Conservation (phyloP, 2,888 invertebrate species). For the Cecidostiba fungosa region DNA sequence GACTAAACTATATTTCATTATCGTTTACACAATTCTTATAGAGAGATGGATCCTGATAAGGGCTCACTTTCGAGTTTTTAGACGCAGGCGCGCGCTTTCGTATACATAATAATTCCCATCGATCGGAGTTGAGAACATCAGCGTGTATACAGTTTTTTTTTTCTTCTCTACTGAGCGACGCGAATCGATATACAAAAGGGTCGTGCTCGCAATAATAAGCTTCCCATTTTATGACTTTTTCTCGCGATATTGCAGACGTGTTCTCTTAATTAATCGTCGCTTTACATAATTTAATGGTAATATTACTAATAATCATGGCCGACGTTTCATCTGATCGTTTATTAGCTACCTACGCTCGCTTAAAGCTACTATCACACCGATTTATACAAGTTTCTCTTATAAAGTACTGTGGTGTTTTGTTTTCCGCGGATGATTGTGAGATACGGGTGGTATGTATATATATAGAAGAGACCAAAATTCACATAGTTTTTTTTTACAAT, state of each 20-base stretch:
- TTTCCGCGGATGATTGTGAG: not conserved
- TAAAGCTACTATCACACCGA: conserved; percentile 80
- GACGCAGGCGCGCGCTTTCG: not conserved
- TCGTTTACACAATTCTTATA: conserved; percentile 56
- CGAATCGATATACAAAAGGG: conserved; percentile 47
- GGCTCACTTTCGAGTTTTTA: conserved; percentile 67
- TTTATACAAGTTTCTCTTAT: conserved; percentile 77
- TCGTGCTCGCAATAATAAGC: not conserved
- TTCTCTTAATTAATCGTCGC: conserved; percentile 22
- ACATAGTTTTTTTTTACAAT: not conserved
- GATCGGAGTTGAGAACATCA: not conserved
- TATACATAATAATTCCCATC: conserved; percentile 33
- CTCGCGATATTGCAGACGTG: conserved; percentile 50
- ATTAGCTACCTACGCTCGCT: conserved; percentile 74
- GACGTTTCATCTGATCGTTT: conserved; percentile 65
- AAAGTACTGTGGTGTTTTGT: conserved; percentile 26
- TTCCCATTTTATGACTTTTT: conserved; percentile 11
- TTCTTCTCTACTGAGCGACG: not conserved
- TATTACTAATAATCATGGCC: conserved; percentile 64
- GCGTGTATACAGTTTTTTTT: not conserved
- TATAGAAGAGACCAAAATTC: not conserved
- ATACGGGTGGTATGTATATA: not conserved
- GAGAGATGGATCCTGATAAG: conserved; percentile 72
- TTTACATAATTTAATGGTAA: conserved; percentile 27
- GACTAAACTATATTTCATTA: conserved; percentile 40